Percentiles rank a stretch among this genome's conserved stretches.
phyloP scores from a whole-genome alignment of 37 sponge, comb jelly and placozoan species.

The Oopsacas minuta region DNA sequence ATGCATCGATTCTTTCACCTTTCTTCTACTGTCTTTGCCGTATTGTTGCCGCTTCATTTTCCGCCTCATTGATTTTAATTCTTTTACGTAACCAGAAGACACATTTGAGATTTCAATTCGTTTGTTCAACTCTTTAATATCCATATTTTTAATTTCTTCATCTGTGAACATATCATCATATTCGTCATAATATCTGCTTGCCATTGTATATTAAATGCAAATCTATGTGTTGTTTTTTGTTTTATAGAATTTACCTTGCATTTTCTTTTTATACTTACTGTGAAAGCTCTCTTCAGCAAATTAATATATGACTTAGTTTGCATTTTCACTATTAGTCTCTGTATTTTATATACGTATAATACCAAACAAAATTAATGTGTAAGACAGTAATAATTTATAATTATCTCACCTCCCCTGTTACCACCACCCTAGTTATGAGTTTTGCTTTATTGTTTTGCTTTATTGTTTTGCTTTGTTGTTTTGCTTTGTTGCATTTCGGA shows the following conservation, averaged over 20 bases:
- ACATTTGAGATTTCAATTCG: not conserved
- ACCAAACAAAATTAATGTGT: too few relatives aligned
- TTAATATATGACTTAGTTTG: too few relatives aligned
- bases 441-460: too few relatives aligned
- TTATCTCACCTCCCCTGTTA: too few relatives aligned
- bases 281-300: too few relatives aligned
- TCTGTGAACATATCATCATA: not conserved
- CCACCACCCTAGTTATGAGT: too few relatives aligned
- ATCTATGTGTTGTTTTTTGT: not conserved
- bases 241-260: not conserved
- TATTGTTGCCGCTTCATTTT: constrained; percentile 17
- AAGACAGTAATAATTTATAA: too few relatives aligned
- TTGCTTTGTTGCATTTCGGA: too few relatives aligned
- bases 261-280: not conserved
- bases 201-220: not conserved
- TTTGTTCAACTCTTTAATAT: constrained; percentile 12
- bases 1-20: not conserved
- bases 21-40: constrained; percentile 12
- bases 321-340: too few relatives aligned
- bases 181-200: not conserved
- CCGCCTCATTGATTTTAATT: not conserved
- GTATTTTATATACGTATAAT: too few relatives aligned
- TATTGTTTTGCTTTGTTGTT: too few relatives aligned
- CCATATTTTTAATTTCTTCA: not conserved
- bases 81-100: not conserved